A percentile compares a stretch with the other conserved stretches of the same genome.
These are phyloP conservation scores for Nycticryphes semicollaris DNA, from an alignment of 2,113 vertebrate species.

Conservation along the genomic window DNA sequence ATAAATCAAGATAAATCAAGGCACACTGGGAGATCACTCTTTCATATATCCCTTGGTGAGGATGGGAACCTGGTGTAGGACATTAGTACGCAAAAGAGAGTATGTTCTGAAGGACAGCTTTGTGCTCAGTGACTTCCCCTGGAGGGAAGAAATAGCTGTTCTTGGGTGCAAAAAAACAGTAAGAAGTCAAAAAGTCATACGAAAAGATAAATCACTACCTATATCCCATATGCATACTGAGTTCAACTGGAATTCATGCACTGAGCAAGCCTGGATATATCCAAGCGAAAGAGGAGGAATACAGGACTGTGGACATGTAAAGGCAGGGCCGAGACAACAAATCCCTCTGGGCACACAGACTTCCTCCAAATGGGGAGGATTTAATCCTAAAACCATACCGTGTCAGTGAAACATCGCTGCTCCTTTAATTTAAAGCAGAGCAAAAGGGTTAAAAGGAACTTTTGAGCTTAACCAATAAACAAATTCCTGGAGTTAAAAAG, in stretches of 20 bases:
- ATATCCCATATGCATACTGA: neutral
- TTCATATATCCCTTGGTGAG: neutral
- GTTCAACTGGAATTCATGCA: neutral
- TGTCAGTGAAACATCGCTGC: neutral
- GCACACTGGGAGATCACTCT: neutral
- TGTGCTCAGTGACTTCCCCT: neutral
- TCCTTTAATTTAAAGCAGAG: neutral
- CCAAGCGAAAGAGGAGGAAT: neutral
- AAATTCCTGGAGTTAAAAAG: neutral
- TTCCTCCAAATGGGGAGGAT: neutral
- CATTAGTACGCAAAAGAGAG: neutral
- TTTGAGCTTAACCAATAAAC: neutral
- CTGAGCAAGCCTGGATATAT: neutral
- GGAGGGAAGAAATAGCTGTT: neutral
- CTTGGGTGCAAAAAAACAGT: neutral
- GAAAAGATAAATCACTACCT: neutral
- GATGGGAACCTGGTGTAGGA: neutral
- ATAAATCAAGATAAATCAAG: conserved; percentile 51
- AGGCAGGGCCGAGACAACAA: neutral
- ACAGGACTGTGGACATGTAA: accelerated
- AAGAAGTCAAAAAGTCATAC: no score
- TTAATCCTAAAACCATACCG: neutral
- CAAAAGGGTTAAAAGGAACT: neutral
- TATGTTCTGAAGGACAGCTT: neutral
- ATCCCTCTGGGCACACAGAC: neutral